Evolutionary conservation across 1,140 invertebrate species (phyloP), one percentile per base, ranked within the genome.

Genomic region (Magallana gigas): DNA sequence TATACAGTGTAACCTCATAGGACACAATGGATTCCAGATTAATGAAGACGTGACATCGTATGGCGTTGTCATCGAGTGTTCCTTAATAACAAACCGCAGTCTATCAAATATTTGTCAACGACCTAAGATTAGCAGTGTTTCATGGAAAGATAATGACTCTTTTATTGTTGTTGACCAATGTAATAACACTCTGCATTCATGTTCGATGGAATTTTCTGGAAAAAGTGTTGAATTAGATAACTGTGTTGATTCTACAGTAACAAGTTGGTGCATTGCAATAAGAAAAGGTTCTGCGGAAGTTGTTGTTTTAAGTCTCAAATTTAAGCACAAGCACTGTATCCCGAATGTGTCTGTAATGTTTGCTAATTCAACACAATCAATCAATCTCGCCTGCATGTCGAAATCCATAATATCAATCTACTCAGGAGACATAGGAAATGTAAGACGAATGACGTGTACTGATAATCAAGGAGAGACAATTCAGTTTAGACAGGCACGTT

Each of bases 81-180:
- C 29, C 9, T 81, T 36, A 12, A 14, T 11, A 14, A 81, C n/a
- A 81, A 23, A 11, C 8, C 76, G 76, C 23, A 23, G 23, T 23
- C 23, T 48, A 23, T 14, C 76, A 23, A 23, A 23, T 23, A 23
- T 64, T 9, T 48, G 48, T 9, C 11, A 81, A 29, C 76, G 29
- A n/a, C 12, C 76, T 36, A 81, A 81, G 29, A 14, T 81, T 1
- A 81, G n/a, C n/a, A 48, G 29, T 48, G 16, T 81, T 12, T n/a
- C 76, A 8, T 81, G 76, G 76, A 81, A 36, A 7, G 14, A 29
- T 81, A 29, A 29, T 5, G 76, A 81, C 12, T 81, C 76, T 11
- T 81, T 81, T 81, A 29, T 81, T 56, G 76, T 29, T 29, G 76
- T 81, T 48, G 76, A 81, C 76, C 9, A 81, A 29, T 14, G 14